Conservation (phyloP, 2,888 invertebrate species). For the Drosophila merina region DNA sequence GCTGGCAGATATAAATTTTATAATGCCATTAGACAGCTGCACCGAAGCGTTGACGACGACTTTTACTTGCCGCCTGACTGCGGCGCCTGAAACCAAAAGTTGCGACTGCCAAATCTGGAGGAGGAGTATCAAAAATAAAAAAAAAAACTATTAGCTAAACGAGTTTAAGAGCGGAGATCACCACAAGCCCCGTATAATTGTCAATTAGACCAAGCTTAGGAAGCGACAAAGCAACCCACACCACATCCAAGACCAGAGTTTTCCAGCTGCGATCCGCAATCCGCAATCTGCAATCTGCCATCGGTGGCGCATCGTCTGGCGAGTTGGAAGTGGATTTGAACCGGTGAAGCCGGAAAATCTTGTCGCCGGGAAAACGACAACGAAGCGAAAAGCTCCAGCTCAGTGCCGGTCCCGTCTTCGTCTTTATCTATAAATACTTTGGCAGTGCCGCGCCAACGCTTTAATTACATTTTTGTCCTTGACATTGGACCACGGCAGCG, state of each 20-base stretch:
- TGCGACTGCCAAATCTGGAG: constrained; percentile 46
- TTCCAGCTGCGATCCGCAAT: constrained; percentile 22
- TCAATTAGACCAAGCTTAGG: constrained; percentile 71
- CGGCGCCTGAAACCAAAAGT: constrained; percentile 69
- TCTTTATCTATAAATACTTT: constrained; percentile 74
- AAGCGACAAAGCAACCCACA: constrained; percentile 56
- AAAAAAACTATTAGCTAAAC: constrained; percentile 41
- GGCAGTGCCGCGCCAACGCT: constrained; percentile 75
- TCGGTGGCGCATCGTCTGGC: constrained; percentile 34
- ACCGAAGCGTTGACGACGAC: constrained; percentile 51
- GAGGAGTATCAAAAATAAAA: constrained; percentile 40
- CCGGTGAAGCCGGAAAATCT: constrained; percentile 76
- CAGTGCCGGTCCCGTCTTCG: constrained; percentile 60
- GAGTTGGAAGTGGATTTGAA: constrained; percentile 50
- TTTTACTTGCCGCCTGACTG: constrained; percentile 61
- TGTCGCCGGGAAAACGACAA: constrained; percentile 71
- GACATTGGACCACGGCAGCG: constrained; percentile 72
- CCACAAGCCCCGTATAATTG: constrained; percentile 55
- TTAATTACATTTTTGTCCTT: constrained; percentile 83
- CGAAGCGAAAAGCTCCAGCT: constrained; percentile 29
- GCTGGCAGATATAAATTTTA: constrained; percentile 63
- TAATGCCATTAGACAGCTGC: constrained; percentile 67
- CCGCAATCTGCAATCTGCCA: constrained; percentile 25
- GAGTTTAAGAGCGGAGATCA: constrained; percentile 42
- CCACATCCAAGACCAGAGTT: constrained; percentile 27